Percentiles rank a stretch among this genome's conserved stretches.
These are phyloP conservation scores for Ptilorrhoa leucosticta DNA, from an alignment of 2,113 vertebrate genomes.

Conservation along the genomic window DNA sequence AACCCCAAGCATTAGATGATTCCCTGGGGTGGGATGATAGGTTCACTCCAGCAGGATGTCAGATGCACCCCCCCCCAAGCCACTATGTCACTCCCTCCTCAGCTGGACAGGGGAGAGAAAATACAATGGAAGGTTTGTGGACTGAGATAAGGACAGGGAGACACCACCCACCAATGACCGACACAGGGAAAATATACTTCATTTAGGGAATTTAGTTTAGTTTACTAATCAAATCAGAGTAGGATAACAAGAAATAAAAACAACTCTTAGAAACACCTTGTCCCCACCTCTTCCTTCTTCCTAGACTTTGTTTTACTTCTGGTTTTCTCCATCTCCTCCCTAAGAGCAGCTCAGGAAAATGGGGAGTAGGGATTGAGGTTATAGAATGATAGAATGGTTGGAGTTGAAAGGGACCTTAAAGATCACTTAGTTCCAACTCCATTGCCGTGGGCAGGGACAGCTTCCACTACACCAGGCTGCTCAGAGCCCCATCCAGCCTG, in stretches of 20 bases:
- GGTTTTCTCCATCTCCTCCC: background rate
- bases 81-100: background rate
- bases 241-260: background rate
- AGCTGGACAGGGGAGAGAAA: background rate
- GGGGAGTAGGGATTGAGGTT: background rate
- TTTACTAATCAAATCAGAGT: background rate
- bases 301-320: accelerated
- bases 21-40: background rate
- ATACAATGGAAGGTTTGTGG: background rate
- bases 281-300: background rate
- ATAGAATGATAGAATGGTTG: background rate
- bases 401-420: background rate
- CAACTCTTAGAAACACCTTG: background rate
- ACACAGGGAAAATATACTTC: background rate
- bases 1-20: background rate
- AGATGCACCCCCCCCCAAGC: background rate
- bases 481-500: background rate
- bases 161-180: background rate
- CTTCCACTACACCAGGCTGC: background rate
- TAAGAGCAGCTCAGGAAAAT: background rate
- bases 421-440: background rate
- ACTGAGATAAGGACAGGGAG: background rate
- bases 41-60: background rate
- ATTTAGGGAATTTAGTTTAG: background rate
- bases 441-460: background rate